These are phyloP conservation scores for Ethmia dodecea DNA, from an alignment of 2,888 invertebrate genomes.

Conservation along the genomic window DNA sequence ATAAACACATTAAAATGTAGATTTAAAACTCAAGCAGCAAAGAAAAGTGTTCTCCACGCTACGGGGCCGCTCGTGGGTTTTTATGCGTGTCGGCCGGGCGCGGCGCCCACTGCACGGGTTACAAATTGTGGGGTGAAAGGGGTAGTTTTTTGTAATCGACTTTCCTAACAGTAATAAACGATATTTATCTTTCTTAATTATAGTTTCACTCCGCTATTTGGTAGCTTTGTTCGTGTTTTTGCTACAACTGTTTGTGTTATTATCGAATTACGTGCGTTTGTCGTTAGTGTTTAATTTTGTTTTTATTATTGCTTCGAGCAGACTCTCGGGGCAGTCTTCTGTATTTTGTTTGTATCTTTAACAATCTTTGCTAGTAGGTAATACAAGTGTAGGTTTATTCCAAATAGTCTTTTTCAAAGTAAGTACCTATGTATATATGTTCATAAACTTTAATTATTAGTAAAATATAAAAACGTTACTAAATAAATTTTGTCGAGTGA, in stretches of 20 bases:
- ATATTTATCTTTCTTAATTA: constrained; percentile 79
- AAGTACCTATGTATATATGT: no score
- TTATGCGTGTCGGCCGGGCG: constrained; percentile 53
- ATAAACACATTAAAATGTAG: no score
- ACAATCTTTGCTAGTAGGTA: no score
- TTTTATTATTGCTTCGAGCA: constrained; percentile 29
- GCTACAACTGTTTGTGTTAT: constrained; percentile 61
- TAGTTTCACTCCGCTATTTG: constrained; percentile 67
- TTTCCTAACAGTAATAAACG: constrained; percentile 77
- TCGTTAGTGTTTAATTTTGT: constrained; percentile 45
- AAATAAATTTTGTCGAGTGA: no score
- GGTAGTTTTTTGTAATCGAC: constrained; percentile 78
- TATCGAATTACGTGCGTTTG: constrained; percentile 71
- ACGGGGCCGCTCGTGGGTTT: constrained; percentile 38
- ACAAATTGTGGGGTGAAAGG: constrained; percentile 78
- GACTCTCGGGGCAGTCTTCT: constrained; percentile 21
- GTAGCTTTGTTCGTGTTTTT: constrained; percentile 70
- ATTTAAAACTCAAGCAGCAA: no score
- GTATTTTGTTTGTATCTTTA: not conserved
- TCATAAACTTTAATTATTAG: no score
- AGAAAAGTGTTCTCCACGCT: constrained; percentile 39
- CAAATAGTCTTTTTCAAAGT: no score
- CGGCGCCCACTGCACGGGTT: constrained; percentile 75
- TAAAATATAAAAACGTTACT: no score
- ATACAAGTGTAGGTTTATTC: no score